Evolutionary conservation across 2,797 vertebrate species (phyloP), one percentile per base, ranked within the genome.

Genomic region (Limnodromus scolopaceus): DNA sequence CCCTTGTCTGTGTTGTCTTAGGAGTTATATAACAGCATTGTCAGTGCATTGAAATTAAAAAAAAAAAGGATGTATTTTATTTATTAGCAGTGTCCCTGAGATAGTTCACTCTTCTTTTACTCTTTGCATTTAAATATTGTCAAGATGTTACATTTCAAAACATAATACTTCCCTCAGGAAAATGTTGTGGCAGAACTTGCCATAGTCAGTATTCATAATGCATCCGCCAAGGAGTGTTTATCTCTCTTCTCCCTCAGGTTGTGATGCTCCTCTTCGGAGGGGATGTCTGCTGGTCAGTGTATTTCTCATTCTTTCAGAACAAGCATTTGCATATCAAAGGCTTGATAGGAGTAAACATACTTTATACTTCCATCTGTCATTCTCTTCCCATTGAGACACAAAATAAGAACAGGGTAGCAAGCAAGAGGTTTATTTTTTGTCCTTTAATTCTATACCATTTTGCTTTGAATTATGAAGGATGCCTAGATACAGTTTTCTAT

Each of bases 291-390:
- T 98, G 97, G 97, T 98, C 97, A 98, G 86, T 98, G 96, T 97
- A 98, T 98, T 98, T 98, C 92, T 97, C 98, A 98, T 98, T 98
- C 98, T 98, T 98, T 98, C 97, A 98, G 98, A 99, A 98, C 89
- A 96, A 58, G 11, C 71, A 98, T 99, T 98, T 99, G 97, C 98
- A 98, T 98, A 98, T 99, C 98, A 99, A 99, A 99, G 98, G 97
- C 92, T 66, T 89, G 89, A 92, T 93, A 97, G 85, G 96, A 98
- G 97, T 98, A 98, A 98, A 98, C 98, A 98, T 80, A 95, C 78
- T 96, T 97, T 96, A 87, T 96, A 84, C 83, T 97, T 98, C 98
- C 98, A 99, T 98, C 98, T 99, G 98, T 96, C 97, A 93, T 95
- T 97, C 95, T 97, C 93, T 89, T 88, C 97, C 96, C 88, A 25